These are phyloP conservation scores for Calephelis virginiensis DNA, from an alignment of 1,140 invertebrate species.

Conservation along the genomic window DNA sequence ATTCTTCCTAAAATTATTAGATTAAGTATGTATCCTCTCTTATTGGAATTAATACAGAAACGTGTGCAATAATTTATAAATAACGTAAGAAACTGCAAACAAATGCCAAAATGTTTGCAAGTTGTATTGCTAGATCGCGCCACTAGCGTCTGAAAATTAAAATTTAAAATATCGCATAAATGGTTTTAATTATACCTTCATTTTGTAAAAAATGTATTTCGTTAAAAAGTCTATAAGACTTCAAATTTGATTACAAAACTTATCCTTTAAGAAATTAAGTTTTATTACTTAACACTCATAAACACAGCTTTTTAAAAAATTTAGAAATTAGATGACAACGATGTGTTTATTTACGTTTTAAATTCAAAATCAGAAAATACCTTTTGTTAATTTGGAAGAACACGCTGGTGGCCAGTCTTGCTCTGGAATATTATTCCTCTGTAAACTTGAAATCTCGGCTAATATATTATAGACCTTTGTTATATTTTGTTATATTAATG, in stretches of 20 bases:
- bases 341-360: no score
- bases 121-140: background rate
- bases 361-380: no score
- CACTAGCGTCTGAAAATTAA: constrained; percentile 3
- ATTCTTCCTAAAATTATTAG: constrained; percentile 11
- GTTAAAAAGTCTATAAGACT: no score
- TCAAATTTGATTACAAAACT: no score
- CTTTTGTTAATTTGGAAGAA: constrained; percentile 20
- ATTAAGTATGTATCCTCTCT: constrained; percentile 23
- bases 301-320: no score
- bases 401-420: background rate
- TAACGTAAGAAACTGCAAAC: constrained; percentile 52
- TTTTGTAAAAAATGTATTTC: no score
- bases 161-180: background rate
- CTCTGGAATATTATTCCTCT: constrained; percentile 2
- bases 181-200: no score
- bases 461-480: constrained; percentile 50
- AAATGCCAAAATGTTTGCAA: constrained; percentile 41
- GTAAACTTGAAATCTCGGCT: constrained; percentile 41
- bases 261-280: no score
- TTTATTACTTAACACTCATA: no score
- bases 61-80: constrained; percentile 52
- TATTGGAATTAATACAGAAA: constrained; percentile 40
- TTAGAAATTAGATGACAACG: no score
- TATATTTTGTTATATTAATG: constrained; percentile 61